Evolutionary conservation across 2,797 vertebrate species (phyloP).

Genomic region (Orientallactaga sibirica): DNA sequence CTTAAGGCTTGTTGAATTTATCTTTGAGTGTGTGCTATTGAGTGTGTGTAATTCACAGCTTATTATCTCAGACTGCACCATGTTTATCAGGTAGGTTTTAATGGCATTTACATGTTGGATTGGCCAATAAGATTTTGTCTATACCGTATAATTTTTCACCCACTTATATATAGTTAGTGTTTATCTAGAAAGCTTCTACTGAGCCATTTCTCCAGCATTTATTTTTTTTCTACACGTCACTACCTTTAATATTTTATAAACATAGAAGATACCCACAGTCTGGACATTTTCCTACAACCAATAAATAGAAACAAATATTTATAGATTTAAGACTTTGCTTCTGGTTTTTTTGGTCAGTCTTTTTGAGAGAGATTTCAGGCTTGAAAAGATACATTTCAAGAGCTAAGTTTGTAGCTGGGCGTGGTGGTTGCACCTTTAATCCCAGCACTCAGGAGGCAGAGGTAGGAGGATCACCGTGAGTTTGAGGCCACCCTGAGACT

Average conservation of each 20-base stretch:
- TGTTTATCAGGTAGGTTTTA: slow-evolving; percentile 16
- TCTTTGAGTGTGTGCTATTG: background rate
- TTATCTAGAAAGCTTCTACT: slow-evolving; percentile 27
- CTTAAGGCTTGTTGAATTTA: background rate
- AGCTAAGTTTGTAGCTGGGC: background rate
- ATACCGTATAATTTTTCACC: background rate
- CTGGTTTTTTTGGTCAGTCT: no score
- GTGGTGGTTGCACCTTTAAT: no score
- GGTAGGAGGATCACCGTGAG: no score
- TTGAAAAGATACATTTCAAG: no score
- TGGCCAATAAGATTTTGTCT: background rate
- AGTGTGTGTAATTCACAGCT: background rate
- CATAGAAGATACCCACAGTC: slow-evolving; percentile 10
- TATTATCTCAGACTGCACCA: background rate
- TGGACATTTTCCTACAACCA: background rate
- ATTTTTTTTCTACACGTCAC: slow-evolving; percentile 49
- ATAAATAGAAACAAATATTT: slow-evolving; percentile 51
- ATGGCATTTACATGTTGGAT: slow-evolving; percentile 32
- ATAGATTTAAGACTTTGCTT: slow-evolving; percentile 34
- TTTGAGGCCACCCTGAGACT: no score
- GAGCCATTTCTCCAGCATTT: background rate
- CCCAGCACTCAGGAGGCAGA: no score
- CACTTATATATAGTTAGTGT: background rate
- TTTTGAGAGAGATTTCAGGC: no score
- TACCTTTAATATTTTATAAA: slow-evolving; percentile 58